Evolutionary conservation across 2,888 invertebrate genomes (phyloP), one percentile per base, ranked within the genome.

Genomic region (Anthrax anthrax): DNA sequence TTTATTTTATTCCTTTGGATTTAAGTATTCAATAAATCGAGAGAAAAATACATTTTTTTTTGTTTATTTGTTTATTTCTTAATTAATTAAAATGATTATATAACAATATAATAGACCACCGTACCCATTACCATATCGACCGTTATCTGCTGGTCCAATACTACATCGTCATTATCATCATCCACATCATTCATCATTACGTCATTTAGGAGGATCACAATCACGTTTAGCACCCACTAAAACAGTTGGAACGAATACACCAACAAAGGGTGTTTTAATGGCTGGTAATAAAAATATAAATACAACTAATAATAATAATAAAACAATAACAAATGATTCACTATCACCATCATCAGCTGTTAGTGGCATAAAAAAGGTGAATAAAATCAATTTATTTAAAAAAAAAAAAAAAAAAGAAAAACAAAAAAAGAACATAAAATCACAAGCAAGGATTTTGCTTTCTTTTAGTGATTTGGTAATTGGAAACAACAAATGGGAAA

Each of bases 121-220:
- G 54, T 61, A 60, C 44, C 66, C 65, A 58, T 58, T 68, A 56
- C 68, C 67, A 48, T 62, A 68, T 61, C 64, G 67, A 50, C 67
- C 67, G 53, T 59, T 67, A 60, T 67, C 67, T 56, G 68, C 68
- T 54, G 67, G 67, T 56, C 67, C 67, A 56, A 60, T 68, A 54
- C 57, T 68, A 50, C 65, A 67, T 64, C 67, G 66, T 49, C 60
- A 66, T 57, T 48, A 54, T 42, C 54, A 48, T 29, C 50, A 52
- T 49, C n/a, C n/a, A n/a, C 60, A 60, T 58, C 60, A 60, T 55
- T 58, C 61, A 59, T 64, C 65, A 58, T 57, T 64, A 56, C 64
- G 67, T 53, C 66, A 66, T 58, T 58, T 66, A 56, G 65, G 64
- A 57, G 64, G 61, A 56, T 58, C 57, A 46, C 58, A 57, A 42